Base-by-base conservation (phyloP, 2,113 vertebrate genomes). In the Setophaga petechia region DNA sequence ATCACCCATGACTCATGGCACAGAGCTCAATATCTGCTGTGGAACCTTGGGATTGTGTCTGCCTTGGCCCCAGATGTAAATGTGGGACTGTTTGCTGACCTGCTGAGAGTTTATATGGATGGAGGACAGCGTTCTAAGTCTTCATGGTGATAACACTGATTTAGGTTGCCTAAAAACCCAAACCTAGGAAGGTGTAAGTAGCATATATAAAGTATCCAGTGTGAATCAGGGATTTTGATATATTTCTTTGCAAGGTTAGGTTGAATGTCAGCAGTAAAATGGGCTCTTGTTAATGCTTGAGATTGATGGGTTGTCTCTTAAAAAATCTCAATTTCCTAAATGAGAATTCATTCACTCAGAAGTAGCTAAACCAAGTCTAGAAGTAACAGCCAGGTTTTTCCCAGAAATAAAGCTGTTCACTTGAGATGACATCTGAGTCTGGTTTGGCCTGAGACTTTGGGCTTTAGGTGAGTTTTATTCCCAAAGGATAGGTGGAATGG, bases 301-400 rank as follows among this genome's bases (percentile, higher is more conserved):
- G 84, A 44, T 63, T 77, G 10, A 15, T 30, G 25, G n/a, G 19
- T 73, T 95, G n/a, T 90, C 37, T 92, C 11, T 4, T 49, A 62
- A 86, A 71, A 93, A 80, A 3, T n/a, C 43, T 66, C n/a, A 5
- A 21, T 91, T 96, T 94, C 59, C 65, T 81, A 80, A 67, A 47
- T 31, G 55, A 72, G 71, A 39, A 11, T 66, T 78, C 68, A 44
- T 75, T 59, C 35, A 33, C 21, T 41, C 10, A 24, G 24, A 8
- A 39, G 11, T 10, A 71, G 25, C 27, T 78, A 21, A 55, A 41
- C 10, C 39, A n/a, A 21, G 24, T 28, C 15, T 33, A 15, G 25
- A 41, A 59, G 15, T 20, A 62, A 20, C 18, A 72, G 54, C 24
- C 69, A 75, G 72, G 58, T 54, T 65, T 28, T 94, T 31, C 47